Percentiles rank a stretch among this genome's conserved stretches.
phyloP scores from a whole-genome alignment of 2,888 invertebrate species.

The Schizaphis graminum region DNA sequence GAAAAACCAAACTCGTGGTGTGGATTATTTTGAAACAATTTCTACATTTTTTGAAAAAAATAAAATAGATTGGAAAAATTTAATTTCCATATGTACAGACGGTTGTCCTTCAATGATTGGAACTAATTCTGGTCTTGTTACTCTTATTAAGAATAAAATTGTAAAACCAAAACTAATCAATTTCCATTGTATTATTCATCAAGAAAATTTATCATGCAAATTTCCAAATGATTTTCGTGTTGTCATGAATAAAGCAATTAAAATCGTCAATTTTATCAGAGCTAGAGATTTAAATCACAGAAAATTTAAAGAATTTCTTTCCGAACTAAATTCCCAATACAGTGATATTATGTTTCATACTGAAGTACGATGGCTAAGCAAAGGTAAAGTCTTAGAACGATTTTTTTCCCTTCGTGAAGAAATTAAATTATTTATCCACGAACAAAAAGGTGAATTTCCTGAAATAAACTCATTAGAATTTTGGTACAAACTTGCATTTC shows the following conservation, averaged over 20 bases:
- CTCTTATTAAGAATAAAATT: slow-evolving; percentile 33
- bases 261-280: slow-evolving; percentile 60
- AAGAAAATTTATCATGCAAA: neutral
- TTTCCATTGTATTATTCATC: slow-evolving; percentile 7
- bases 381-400: slow-evolving; percentile 67
- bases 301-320: slow-evolving; percentile 57
- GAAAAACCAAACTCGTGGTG: neutral
- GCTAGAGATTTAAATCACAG: slow-evolving; percentile 29
- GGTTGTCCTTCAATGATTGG: slow-evolving; percentile 17
- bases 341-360: slow-evolving; percentile 45
- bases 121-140: slow-evolving; percentile 21
- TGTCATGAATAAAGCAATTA: slow-evolving; percentile 51
- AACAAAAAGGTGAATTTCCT: slow-evolving; percentile 66
- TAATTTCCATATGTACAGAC: slow-evolving; percentile 44
- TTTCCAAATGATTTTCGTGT: slow-evolving; percentile 21
- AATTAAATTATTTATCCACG: slow-evolving; percentile 27
- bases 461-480: slow-evolving; percentile 57
- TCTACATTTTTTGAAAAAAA: slow-evolving; percentile 30
- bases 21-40: slow-evolving; percentile 27
- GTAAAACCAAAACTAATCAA: slow-evolving; percentile 16
- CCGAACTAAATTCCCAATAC: slow-evolving; percentile 54
- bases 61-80: slow-evolving; percentile 30
- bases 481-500: neutral
- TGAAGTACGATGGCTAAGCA: slow-evolving; percentile 58
- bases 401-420: slow-evolving; percentile 64